Conservation (phyloP, 2,888 invertebrate species). For the Electrophaes corylata region DNA sequence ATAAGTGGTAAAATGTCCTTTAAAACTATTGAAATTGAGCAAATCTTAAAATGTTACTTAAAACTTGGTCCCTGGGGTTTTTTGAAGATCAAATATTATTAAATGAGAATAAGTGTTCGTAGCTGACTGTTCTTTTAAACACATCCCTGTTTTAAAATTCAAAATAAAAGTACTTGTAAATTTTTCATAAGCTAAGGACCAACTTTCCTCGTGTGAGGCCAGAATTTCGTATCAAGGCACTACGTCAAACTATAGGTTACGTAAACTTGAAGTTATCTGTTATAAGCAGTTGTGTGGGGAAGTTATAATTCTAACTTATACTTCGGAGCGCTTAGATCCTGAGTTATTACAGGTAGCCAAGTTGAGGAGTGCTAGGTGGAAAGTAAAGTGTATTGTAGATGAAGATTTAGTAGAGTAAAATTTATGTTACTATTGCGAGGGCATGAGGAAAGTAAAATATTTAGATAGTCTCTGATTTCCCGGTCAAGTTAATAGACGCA, state of each 20-base stretch:
- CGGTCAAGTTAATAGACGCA: no score
- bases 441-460: background rate
- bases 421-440: background rate
- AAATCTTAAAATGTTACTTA: no score
- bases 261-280: constrained; percentile 25
- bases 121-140: no score
- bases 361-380: background rate
- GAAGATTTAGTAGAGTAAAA: background rate
- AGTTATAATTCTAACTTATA: constrained; percentile 23
- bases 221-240: constrained; percentile 15
- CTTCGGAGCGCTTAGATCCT: constrained; percentile 15
- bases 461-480: no score
- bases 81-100: no score
- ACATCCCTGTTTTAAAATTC: background rate
- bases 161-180: background rate
- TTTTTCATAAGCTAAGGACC: background rate
- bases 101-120: no score
- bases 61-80: no score
- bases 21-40: no score
- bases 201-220: constrained; percentile 12
- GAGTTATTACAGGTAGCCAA: constrained; percentile 18
- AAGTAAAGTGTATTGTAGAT: background rate
- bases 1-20: no score
- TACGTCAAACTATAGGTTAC: constrained; percentile 20
- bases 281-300: constrained; percentile 26